Base-by-base conservation (phyloP, 2,113 vertebrate species). In the Onychostoma macrolepis region DNA sequence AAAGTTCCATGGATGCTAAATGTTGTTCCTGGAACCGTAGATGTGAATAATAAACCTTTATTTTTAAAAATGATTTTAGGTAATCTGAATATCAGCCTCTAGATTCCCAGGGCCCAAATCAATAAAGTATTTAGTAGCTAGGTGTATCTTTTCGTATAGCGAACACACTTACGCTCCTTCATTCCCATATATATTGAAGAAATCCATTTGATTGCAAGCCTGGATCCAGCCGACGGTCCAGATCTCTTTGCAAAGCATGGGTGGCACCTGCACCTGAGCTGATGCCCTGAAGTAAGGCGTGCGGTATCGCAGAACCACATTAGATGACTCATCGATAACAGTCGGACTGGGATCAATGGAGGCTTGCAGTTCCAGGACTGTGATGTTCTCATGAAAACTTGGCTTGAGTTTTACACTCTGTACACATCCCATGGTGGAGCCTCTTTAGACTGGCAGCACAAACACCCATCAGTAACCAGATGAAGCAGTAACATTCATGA, bases 161-260 rank as follows among this genome's bases (percentile, higher is more conserved):
- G 78, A 33, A 21, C 45, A 19, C 45, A 89, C 87, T 96, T 89
- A 97, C 97, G 96, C 95, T 87, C 97, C 97, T 90, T 96, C 94
- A 0, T 95, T 95, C 17, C 95, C 96, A 0, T 97, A 97, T 88
- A 95, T 93, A 91, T 97, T 97, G 93, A 96, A 95, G 91, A 97
- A 97, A 88, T 97, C 96, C 97, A 97, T 97, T 91, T 96, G 95
- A 91, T 95, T 97, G 90, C 97, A 97, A 0, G 96, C 96, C 91
- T 97, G 97, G 76, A 97, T 97, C 96, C 96, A 97, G 82, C 96
- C 97, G 10, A 97, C 94, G 0, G 96, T 93, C 97, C 97, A 97
- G 58, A 96, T 97, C 92, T 97, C 96, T 87, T 95, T 96, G 90
- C 90, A 94, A 91, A 94, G 90, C 30, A 97, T 91, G 15, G 96